Evolutionary conservation across 2,888 invertebrate genomes (phyloP).

Genomic region (Dryadula phaetusa): DNA sequence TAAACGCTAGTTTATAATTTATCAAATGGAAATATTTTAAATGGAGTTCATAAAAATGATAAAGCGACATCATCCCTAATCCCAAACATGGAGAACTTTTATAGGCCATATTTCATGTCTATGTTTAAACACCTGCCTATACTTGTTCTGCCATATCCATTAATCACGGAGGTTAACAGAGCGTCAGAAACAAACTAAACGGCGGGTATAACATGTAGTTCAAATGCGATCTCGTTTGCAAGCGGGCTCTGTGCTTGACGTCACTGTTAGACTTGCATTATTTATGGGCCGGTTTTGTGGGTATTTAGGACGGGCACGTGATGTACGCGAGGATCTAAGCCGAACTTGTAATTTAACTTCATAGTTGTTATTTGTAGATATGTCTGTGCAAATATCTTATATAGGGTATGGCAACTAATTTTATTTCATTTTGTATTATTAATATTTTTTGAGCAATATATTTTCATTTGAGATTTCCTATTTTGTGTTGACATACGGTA

Average conservation of each 20-base stretch:
- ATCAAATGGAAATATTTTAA: neutral
- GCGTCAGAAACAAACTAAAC: conserved; percentile 53
- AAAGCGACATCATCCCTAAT: conserved; percentile 3
- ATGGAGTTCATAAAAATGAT: conserved; percentile 9
- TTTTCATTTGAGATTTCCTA: too few species aligned
- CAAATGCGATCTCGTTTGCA: conserved; percentile 67
- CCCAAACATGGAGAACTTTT: conserved; percentile 15
- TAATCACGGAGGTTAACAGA: conserved; percentile 52
- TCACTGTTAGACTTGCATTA: conserved; percentile 71
- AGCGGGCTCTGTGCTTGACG: conserved; percentile 73
- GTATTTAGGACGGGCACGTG: conserved; percentile 53
- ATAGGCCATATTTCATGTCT: conserved; percentile 25
- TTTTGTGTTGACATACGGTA: too few species aligned
- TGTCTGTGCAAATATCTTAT: neutral
- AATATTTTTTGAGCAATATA: too few species aligned
- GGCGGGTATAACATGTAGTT: conserved; percentile 57
- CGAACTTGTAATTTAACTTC: conserved; percentile 35
- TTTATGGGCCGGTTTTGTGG: conserved; percentile 65
- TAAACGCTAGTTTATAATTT: neutral
- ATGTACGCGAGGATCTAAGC: conserved; percentile 36
- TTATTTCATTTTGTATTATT: neutral
- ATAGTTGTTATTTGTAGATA: conserved; percentile 12
- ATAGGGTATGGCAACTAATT: too few species aligned
- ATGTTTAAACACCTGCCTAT: conserved; percentile 33
- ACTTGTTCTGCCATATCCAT: conserved; percentile 48